Evolutionary conservation across 2,888 invertebrate species (phyloP), one percentile per base, ranked within the genome.

Genomic region (Drosophila fungiperda): DNA sequence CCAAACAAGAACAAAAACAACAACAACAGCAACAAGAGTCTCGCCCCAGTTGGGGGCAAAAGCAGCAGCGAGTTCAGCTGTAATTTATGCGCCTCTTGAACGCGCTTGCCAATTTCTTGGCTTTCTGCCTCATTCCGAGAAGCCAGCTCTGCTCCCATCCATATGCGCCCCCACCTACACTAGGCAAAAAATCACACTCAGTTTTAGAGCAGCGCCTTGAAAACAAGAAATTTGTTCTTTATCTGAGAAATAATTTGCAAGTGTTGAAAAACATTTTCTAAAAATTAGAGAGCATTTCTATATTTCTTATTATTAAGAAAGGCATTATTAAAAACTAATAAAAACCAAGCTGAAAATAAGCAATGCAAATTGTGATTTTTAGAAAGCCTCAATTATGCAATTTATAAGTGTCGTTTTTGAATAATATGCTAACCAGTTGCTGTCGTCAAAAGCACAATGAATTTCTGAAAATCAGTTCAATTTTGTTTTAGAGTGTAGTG

Each of bases 21-120:
- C 64, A 68, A 17, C 60, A 54, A 29, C 53, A 67, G 23, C 35
- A 59, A 45, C 17, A 50, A 33, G 29, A n/a, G 45, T 53, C 26
- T 38, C 48, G 71, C 78, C 70, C 52, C 78, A 58, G 57, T 29
- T 50, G 45, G 42, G 45, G 50, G 61, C 50, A 12, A 55, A n/a
- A 54, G 54, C 36, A 54, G 54, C 23, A 36, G 23, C 50, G 26
- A 42, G 50, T 54, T 61, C 63, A 55, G 61, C 72, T 64, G 80
- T 88, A 87, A 87, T 87, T 86, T 87, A 87, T 87, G 87, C 88
- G 88, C 77, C 82, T 86, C 82, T 86, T 86, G 73, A 77, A 85
- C 87, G 85, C 83, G 83, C 82, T 88, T 86, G 86, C 85, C 87
- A 80, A 86, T 86, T 85, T 79, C 87, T 73, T 55, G 64, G 80